Conservation (phyloP, 2,888 invertebrate species). For the Amiota minor region DNA sequence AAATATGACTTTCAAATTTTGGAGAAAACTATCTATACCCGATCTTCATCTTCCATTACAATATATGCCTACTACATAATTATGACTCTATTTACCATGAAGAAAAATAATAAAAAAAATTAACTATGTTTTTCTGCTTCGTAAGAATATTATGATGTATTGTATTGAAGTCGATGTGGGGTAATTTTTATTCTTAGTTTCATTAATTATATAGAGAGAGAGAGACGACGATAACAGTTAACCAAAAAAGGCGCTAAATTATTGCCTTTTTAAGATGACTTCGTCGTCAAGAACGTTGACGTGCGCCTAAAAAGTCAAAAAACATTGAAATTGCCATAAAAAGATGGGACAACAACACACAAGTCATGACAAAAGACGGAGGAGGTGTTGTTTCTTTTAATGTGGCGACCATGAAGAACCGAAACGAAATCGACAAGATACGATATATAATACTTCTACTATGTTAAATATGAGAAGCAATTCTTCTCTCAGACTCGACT, state of each 20-base stretch:
- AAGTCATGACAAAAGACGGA: neutral
- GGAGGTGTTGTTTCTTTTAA: neutral
- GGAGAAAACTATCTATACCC: neutral
- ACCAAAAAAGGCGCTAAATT: conserved; percentile 24
- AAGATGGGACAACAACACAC: neutral
- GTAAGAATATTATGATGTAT: conserved; percentile 2
- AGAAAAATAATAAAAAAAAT: neutral
- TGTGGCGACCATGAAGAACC: conserved; percentile 3
- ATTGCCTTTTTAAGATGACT: neutral
- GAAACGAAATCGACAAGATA: neutral
- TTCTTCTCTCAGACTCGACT: neutral
- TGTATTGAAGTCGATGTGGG: neutral
- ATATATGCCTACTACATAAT: too few relatives aligned
- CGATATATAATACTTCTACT: too few relatives aligned
- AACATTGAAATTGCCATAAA: conserved; percentile 24
- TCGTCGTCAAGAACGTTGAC: conserved; percentile 5
- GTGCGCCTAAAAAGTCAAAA: conserved; percentile 16
- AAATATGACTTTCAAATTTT: conserved; percentile 16
- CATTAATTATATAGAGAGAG: too few relatives aligned
- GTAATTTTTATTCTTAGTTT: neutral
- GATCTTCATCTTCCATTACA: neutral
- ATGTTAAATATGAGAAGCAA: neutral
- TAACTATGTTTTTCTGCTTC: conserved; percentile 6
- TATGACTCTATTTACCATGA: too few relatives aligned
- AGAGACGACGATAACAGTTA: neutral